phyloP scores from a whole-genome alignment of 2,888 invertebrate species.

The Meliscaeva auricollis region DNA sequence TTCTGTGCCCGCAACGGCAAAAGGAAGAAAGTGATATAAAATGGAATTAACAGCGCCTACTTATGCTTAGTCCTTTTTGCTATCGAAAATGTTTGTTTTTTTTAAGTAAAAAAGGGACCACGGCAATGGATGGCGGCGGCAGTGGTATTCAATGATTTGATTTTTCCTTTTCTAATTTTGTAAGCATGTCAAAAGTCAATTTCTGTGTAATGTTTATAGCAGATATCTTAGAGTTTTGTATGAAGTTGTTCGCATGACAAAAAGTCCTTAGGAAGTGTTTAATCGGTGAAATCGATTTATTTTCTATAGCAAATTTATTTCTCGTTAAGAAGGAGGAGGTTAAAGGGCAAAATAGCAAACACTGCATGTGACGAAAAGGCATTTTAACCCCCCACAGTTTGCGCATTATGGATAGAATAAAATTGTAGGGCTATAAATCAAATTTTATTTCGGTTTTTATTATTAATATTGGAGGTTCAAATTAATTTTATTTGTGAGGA shows the following conservation, averaged over 20 bases:
- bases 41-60: background rate
- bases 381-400: background rate
- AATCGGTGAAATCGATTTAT: constrained; percentile 52
- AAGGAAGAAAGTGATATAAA: constrained; percentile 16
- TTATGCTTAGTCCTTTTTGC: background rate
- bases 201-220: constrained; percentile 11
- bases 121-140: too few relatives aligned
- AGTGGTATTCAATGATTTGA: too few relatives aligned
- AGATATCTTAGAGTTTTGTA: background rate
- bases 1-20: background rate
- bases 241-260: constrained; percentile 1
- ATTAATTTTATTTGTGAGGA: too few relatives aligned
- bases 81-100: background rate
- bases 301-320: constrained; percentile 24
- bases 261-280: constrained; percentile 44
- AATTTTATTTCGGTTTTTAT: constrained; percentile 3
- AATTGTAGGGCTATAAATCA: background rate
- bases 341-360: constrained; percentile 6
- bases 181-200: constrained; percentile 33
- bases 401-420: background rate
- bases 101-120: background rate
- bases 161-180: background rate
- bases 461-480: background rate
- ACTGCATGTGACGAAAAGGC: constrained; percentile 20
- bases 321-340: background rate